phyloP scores from a whole-genome alignment of 2,888 invertebrate species.

The Minunthozetes semirufus region DNA sequence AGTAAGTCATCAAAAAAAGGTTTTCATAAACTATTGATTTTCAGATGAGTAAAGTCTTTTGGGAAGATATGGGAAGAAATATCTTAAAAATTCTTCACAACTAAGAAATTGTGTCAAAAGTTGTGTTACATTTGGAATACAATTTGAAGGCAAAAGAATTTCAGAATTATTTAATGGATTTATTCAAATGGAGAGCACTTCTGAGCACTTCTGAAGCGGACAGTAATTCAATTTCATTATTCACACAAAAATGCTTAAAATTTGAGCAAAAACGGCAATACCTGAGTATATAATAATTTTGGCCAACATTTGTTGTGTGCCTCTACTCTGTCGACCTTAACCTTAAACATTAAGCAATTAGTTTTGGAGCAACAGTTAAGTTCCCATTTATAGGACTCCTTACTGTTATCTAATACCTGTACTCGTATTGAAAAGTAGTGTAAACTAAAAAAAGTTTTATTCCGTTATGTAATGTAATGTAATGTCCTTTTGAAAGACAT shows the following conservation, averaged over 20 bases:
- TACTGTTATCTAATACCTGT: not conserved
- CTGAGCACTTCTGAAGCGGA: too few species aligned
- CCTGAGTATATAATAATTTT: not conserved
- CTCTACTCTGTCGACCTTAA: constrained; percentile 1
- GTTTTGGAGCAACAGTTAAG: constrained; percentile 29
- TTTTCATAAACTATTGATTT: not conserved
- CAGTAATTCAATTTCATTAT: not conserved
- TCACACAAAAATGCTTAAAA: not conserved
- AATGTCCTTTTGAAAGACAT: constrained; percentile 28
- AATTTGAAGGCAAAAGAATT: too few species aligned
- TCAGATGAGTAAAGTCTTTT: not conserved
- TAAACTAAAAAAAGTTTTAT: not conserved
- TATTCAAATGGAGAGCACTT: not conserved
- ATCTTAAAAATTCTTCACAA: too few species aligned
- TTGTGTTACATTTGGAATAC: too few species aligned
- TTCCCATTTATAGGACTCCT: constrained; percentile 14
- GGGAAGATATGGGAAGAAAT: too few species aligned
- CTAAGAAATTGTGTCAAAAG: not conserved
- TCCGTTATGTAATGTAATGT: not conserved
- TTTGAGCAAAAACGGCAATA: not conserved
- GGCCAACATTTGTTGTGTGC: not conserved
- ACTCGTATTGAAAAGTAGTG: not conserved
- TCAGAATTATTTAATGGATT: too few species aligned
- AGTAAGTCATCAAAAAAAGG: not conserved
- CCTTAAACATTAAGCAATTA: constrained; percentile 23